Evolutionary conservation across 1,140 invertebrate species (phyloP), one percentile per base, ranked within the genome.

Genomic region (Proales similis): DNA sequence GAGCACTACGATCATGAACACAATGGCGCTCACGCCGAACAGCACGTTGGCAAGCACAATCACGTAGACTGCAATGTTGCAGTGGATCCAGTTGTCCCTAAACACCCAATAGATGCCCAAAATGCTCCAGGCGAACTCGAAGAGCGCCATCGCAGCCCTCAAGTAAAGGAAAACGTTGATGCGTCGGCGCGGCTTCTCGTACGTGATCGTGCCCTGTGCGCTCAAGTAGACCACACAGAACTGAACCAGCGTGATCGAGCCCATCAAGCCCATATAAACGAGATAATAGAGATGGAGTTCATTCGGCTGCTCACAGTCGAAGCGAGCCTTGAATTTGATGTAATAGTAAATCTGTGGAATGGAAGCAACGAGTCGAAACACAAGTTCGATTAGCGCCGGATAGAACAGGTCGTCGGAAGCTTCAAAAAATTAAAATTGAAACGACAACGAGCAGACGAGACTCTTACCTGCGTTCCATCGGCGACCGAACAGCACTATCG

Each of bases 391-490:
- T 20, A 57, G 32, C 19, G 36, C 51, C 17, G 51, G 51, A 27
- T 57, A 57, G 4, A 57, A 39, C 36, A 57, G 45, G 17, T 57
- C 51, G 45, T 57, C 51, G 1, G 51, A 57, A 22, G 26, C 51
- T 57, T 57, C 3, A 7, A 36, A 1, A 39, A 38, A 48, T 27
- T 5, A 47, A 47, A 20, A 14, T 47, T 26, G 29, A 47, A 22
- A 22, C 9, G n/a, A n/a, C n/a, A n/a, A n/a, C n/a, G n/a, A n/a
- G n/a, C n/a, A n/a, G n/a, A n/a, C n/a, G n/a, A n/a, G n/a, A n/a
- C n/a, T n/a, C 22, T 42, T 43, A 57, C 51, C 51, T 42, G 45
- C 45, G 20, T 57, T 57, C 51, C 51, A 57, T 57, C 51, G 26
- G 39, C 51, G 24, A 26, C 45, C 45, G 36, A 57, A 57, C 4